Evolutionary conservation across 1,140 invertebrate species (phyloP), one percentile per base, ranked within the genome.

Genomic region (Drosophila sturtevanti): DNA sequence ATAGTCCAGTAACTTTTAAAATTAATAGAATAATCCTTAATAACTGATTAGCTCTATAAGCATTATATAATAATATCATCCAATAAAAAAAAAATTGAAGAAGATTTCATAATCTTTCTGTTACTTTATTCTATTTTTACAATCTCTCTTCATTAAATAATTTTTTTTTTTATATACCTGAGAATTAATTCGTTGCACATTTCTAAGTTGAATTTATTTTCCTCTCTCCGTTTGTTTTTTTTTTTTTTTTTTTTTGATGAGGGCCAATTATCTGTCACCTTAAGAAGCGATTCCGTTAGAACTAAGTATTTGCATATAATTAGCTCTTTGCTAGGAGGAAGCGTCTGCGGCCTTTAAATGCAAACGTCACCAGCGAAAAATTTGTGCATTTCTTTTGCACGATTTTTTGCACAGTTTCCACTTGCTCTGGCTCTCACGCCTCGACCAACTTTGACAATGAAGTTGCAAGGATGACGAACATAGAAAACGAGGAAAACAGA

Each of bases 251-350:
- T 68, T 34, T 31, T 16, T 52, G 22, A 68, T 74, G 66, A 65
- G 63, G 75, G 66, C 79, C 79, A 86, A 89, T 86, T 89, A 86
- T 79, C 34, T 73, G 51, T 73, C 79, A 82, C 68, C 84, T 75
- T 79, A 38, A 67, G 75, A 62, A 44, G 44, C 67, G 38, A 31
- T 60, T 64, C 56, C 52, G 22, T 77, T 69, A 55, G 59, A 87
- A 77, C 72, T 87, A 31, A 6, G 27, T 31, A 89, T 87, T 87
- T 87, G 72, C 82, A 89, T 89, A 82, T 87, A 87, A 87, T 87
- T 87, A 89, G 82, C 76, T 79, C 58, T 65, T 65, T 61, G 72
- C 65, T 72, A 62, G 59, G 68, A 76, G 63, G 63, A 1, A 73
- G 31, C 16, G 21, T 22, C 48, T 41, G 58, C 73, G 21, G 18